These are phyloP conservation scores for Caerostris extrusa DNA, from an alignment of 1,140 invertebrate genomes.

Conservation along the genomic window DNA sequence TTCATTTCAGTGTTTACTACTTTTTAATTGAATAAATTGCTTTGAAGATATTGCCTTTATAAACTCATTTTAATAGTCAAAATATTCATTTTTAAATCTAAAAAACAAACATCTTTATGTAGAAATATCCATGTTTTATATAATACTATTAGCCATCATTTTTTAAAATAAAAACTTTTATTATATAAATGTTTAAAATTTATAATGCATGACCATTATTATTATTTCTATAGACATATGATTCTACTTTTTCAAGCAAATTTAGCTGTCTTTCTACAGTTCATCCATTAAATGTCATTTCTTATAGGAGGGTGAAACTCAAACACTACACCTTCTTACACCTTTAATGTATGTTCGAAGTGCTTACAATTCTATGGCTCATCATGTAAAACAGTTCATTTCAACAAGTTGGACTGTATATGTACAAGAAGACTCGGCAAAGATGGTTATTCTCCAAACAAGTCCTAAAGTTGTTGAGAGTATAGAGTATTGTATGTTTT, in stretches of 20 bases:
- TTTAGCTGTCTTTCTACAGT: too few relatives aligned
- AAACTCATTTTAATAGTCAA: too few relatives aligned
- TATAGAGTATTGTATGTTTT: constrained; percentile 53
- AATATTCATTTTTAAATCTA: too few relatives aligned
- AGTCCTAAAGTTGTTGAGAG: constrained; percentile 79
- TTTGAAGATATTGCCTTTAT: too few relatives aligned
- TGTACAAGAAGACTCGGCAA: constrained; percentile 80
- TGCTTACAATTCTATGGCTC: constrained; percentile 81
- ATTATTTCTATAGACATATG: neutral
- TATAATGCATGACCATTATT: neutral
- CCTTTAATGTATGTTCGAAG: constrained; percentile 81
- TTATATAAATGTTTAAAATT: too few relatives aligned
- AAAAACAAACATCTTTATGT: too few relatives aligned
- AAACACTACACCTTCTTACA: constrained; percentile 80
- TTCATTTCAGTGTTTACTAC: too few relatives aligned
- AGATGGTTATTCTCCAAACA: constrained; percentile 80
- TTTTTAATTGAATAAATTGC: too few relatives aligned
- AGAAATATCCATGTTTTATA: too few relatives aligned
- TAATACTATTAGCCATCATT: too few relatives aligned
- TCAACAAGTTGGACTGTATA: constrained; percentile 81
- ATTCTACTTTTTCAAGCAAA: too few relatives aligned
- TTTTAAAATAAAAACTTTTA: too few relatives aligned
- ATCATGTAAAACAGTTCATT: constrained; percentile 80
- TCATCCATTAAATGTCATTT: neutral
- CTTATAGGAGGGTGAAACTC: constrained; percentile 66